Evolutionary conservation across 1,140 invertebrate genomes (phyloP), one percentile per base, ranked within the genome.

Genomic region (Sesamia nonagrioides): DNA sequence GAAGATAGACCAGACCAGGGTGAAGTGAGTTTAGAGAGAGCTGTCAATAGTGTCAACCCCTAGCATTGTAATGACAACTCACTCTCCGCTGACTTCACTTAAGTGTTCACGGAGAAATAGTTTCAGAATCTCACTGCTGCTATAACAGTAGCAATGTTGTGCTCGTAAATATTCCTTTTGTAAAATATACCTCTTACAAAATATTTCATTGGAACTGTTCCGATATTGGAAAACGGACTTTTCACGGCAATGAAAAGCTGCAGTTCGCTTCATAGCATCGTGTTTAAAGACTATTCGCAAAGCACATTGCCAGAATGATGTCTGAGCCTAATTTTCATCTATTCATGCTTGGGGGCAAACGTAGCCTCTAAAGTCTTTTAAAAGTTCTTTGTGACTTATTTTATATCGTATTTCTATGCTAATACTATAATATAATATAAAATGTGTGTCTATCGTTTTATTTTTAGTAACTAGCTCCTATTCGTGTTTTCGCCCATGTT

Each of bases 291-390:
- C 21, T 58, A 58, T 27, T 58, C 60, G 60, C 21, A 13, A 45
- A 68, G 17, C 17, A 45, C 48, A 68, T 61, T 40, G 60, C 60
- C 35, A 40, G 1, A 40, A 6, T 63, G 13, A 58, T 21, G 78
- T 60, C 42, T 27, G 48, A 18, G 13, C 63, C 54, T 52, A 69
- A 37, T 76, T 80, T 4, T 68, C 60, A 8, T 66, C 37, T 54
- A 74, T 54, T 58, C 15, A 18, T 21, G 18, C 50, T 9, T 27
- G 33, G 27, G 48, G 21, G 71, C 35, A 74, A n/a, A 40, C 33
- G 11, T 35, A n/a, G 6, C 35, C 60, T 17, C 35, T 58, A 1
- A 11, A 33, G 60, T 61, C 33, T 61, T 37, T 61, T 17, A 27
- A 61, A 61, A 37, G 6, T 61, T 61, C 60, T 37, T 61, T 61